A percentile compares a stretch with the other conserved stretches of the same genome.
These are phyloP conservation scores for Sycophila texana DNA, from an alignment of 2,888 invertebrate genomes.

Conservation along the genomic window DNA sequence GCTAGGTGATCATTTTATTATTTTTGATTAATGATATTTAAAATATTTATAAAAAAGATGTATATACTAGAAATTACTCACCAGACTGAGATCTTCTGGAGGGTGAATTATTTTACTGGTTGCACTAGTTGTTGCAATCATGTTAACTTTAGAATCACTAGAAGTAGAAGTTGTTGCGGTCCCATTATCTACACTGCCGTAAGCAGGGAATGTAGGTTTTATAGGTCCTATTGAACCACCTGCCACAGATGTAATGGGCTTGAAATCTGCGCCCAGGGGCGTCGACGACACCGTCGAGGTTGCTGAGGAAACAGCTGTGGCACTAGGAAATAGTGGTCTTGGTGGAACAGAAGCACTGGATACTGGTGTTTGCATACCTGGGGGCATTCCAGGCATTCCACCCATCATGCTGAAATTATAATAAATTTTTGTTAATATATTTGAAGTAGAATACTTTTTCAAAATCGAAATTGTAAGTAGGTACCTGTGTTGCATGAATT, in stretches of 20 bases:
- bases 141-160: conserved; percentile 76
- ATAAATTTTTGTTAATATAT: not conserved
- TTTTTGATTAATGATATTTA: not conserved
- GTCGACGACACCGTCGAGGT: conserved; percentile 75
- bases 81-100: conserved; percentile 91
- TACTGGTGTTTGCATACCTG: conserved; percentile 75
- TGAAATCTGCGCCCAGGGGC: conserved; percentile 80
- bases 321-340: conserved; percentile 90
- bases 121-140: conserved; percentile 88
- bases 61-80: conserved; percentile 64
- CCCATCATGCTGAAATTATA: conserved; percentile 51
- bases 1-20: not conserved
- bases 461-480: conserved; percentile 40
- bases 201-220: conserved; percentile 89
- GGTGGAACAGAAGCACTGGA: conserved; percentile 72
- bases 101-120: conserved; percentile 95
- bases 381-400: conserved; percentile 75
- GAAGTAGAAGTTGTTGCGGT: conserved; percentile 77
- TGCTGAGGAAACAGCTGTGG: conserved; percentile 79
- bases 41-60: not conserved
- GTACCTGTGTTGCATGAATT: conserved; percentile 79
- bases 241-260: conserved; percentile 77
- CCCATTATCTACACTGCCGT: conserved; percentile 75
- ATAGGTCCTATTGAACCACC: conserved; percentile 75
- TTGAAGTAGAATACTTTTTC: conserved; percentile 1